Conservation (phyloP, 2,113 vertebrate species). For the Cynocephalus volans region DNA sequence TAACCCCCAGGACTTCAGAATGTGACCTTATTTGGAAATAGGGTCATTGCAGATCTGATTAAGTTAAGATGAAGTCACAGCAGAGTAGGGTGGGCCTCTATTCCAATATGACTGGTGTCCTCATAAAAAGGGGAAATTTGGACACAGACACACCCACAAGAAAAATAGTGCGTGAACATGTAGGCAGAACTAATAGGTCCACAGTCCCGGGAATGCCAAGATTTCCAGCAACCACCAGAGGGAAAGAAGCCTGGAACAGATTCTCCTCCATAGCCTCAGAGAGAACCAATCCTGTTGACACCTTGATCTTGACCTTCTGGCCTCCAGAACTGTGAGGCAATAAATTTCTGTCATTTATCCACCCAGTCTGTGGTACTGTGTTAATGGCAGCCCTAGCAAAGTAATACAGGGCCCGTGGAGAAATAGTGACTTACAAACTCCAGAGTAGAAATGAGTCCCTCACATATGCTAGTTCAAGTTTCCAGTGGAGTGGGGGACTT, state of each 20-base stretch:
- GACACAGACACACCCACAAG: neutral
- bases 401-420: neutral
- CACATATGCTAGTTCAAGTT: neutral
- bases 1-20: neutral
- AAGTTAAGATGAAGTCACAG: conserved; percentile 26
- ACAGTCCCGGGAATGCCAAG: neutral
- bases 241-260: too few relatives aligned
- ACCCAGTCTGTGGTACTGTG: neutral
- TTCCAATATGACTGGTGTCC: neutral
- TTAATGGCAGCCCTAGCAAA: neutral
- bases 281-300: neutral
- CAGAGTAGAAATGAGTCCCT: neutral
- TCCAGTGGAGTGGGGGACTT: neutral
- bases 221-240: neutral
- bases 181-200: neutral
- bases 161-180: neutral
- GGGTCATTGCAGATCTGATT: neutral
- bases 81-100: neutral
- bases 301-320: neutral
- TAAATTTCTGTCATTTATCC: neutral
- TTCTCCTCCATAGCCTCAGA: too few relatives aligned
- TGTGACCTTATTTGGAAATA: conserved; percentile 52
- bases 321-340: neutral
- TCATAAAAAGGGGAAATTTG: neutral
- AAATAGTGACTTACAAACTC: neutral